A percentile compares a stretch with the other conserved stretches of the same genome.
Evolutionary conservation across 2,888 invertebrate genomes (phyloP).

Genomic region (Salpingus planirostris): DNA sequence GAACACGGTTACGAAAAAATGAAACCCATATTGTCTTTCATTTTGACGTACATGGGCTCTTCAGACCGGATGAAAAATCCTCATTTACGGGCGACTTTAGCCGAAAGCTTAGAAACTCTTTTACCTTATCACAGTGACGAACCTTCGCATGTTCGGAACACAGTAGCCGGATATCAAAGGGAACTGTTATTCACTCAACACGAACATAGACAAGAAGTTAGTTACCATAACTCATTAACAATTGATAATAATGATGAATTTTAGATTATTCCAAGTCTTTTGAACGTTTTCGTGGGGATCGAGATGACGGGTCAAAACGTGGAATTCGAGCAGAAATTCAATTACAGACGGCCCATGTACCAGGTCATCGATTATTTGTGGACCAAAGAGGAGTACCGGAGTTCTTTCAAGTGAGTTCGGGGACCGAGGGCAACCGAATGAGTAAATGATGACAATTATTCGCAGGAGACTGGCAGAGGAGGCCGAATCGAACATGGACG

Average conservation of each 20-base stretch:
- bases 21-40: constrained; percentile 64
- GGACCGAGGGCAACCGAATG: constrained; percentile 1
- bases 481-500: constrained; percentile 84
- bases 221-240: background rate
- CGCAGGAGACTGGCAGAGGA: constrained; percentile 61
- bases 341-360: constrained; percentile 93
- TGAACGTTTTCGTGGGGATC: constrained; percentile 93
- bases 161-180: constrained; percentile 49
- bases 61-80: constrained; percentile 71
- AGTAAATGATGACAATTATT: background rate
- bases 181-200: constrained; percentile 71
- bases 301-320: constrained; percentile 96
- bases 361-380: constrained; percentile 86
- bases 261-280: constrained; percentile 68
- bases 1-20: constrained; percentile 55
- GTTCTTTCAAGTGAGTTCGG: constrained; percentile 62
- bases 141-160: constrained; percentile 32
- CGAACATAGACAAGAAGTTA: constrained; percentile 59
- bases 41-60: constrained; percentile 84
- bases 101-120: constrained; percentile 81
- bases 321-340: constrained; percentile 94
- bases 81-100: constrained; percentile 81
- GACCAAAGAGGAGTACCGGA: constrained; percentile 68
- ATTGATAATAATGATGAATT: constrained; percentile 23
- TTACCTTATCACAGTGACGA: constrained; percentile 63